Evolutionary conservation across 2,888 invertebrate genomes (phyloP), one percentile per base, ranked within the genome.

Genomic region (Ophonus ardosiacus): DNA sequence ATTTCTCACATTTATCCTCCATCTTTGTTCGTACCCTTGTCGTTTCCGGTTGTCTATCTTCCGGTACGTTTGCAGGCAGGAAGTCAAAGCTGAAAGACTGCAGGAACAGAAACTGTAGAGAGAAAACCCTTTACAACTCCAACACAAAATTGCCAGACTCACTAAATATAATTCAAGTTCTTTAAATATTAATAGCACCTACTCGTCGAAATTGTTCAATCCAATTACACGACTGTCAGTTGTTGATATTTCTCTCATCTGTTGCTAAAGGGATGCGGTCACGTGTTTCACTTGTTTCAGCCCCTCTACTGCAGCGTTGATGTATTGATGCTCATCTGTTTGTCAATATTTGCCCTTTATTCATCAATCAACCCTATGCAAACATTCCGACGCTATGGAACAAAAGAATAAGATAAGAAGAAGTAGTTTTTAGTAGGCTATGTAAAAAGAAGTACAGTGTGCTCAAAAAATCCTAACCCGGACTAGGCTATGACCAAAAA

Each of bases 301-400:
- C 43, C 15, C 7, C 13, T 68, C 40, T 10, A 31, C 24, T 24
- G 63, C 63, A 63, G 38, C 15, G 74, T 78, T 78, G 78, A 78
- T 78, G 78, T 78, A 78, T 78, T 78, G 78, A n/a, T 65, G 79
- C 40, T 81, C 68, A 68, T 81, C 68, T 56, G 71, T 81, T 81
- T 31, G 81, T 71, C 81, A 81, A 81, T 81, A 71, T 81, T 81
- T 81, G 68, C 71, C 40, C 71, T 81, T 81, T 81, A 81, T 68
- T 81, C 81, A 81, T 81, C 81, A 81, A 81, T 81, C 81, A 81
- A 68, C n/a, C 38, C 18, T 15, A 71, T 81, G 81, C 31, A 81
- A 81, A 81, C 81, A 68, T 8, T 7, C n/a, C 38, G 81, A 81
- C 61, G 59, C 18, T 18, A 57, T 24, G 17, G 78, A 78, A 57